These are phyloP conservation scores for Andrena trimmerana DNA, from an alignment of 2,888 invertebrate genomes.

Conservation along the genomic window DNA sequence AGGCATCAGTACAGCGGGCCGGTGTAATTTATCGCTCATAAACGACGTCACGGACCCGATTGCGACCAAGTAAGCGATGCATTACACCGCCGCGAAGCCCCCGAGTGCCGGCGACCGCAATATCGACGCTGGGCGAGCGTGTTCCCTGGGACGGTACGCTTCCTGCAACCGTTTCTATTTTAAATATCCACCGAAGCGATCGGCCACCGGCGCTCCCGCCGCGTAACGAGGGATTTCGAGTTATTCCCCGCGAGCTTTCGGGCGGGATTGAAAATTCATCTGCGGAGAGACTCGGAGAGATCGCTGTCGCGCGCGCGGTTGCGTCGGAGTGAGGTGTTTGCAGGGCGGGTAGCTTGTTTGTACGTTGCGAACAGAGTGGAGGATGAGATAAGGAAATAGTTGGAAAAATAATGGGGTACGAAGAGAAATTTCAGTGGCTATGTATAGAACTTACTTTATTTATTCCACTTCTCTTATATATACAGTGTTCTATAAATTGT, in stretches of 20 bases:
- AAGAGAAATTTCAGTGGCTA: too few species aligned
- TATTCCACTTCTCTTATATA: too few species aligned
- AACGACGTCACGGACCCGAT: slow-evolving; percentile 39
- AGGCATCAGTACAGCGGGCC: slow-evolving; percentile 23
- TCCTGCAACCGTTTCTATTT: neutral
- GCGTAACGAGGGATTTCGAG: slow-evolving; percentile 6
- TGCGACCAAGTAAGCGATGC: slow-evolving; percentile 38
- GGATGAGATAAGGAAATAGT: neutral
- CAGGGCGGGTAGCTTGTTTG: neutral
- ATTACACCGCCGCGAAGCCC: slow-evolving; percentile 12
- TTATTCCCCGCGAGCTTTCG: neutral
- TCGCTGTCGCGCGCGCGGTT: neutral
- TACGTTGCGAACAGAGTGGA: neutral
- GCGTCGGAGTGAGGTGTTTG: neutral
- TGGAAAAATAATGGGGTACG: neutral
- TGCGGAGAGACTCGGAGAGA: neutral
- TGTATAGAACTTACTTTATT: too few species aligned
- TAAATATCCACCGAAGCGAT: slow-evolving; percentile 1
- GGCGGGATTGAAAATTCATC: neutral
- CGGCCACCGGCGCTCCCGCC: neutral
- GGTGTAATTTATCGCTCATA: slow-evolving; percentile 53
- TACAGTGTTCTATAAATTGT: neutral
- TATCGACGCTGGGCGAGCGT: neutral
- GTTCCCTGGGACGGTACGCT: neutral
- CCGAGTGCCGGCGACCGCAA: slow-evolving; percentile 4